These are phyloP conservation scores for Silurus asotus DNA, from an alignment of 2,113 vertebrate species.

Conservation along the genomic window DNA sequence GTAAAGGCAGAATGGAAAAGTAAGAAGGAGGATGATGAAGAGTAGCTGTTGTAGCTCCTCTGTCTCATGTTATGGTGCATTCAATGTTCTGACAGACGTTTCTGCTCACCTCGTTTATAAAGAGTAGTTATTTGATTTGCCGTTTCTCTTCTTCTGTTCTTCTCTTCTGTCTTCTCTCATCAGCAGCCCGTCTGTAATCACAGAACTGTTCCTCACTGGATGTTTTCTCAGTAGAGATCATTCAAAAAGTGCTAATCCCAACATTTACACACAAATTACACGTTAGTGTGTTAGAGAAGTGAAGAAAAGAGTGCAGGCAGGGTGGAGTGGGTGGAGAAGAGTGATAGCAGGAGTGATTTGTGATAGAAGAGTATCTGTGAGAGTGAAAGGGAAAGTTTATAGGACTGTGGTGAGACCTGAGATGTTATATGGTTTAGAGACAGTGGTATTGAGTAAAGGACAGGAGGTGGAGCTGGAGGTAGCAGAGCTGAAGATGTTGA, in stretches of 20 bases:
- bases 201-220: not conserved
- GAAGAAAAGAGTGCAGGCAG: no score
- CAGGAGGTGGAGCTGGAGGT: no score
- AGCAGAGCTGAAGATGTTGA: no score
- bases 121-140: not conserved
- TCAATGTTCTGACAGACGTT: not conserved
- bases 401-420: no score
- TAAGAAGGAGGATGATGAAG: not conserved
- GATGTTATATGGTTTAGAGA: no score
- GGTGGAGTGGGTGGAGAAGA: no score
- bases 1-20: not conserved
- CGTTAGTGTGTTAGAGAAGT: no score
- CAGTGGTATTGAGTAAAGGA: no score
- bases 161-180: not conserved
- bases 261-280: not conserved
- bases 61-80: not conserved
- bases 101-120: not conserved
- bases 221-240: not conserved
- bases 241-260: not conserved
- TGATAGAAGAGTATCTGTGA: no score
- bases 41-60: not conserved
- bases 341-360: no score
- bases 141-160: not conserved
- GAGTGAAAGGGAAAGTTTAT: no score
- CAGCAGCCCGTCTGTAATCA: not conserved